Conservation (phyloP, 1,140 invertebrate species). For the Heliconius congener region DNA sequence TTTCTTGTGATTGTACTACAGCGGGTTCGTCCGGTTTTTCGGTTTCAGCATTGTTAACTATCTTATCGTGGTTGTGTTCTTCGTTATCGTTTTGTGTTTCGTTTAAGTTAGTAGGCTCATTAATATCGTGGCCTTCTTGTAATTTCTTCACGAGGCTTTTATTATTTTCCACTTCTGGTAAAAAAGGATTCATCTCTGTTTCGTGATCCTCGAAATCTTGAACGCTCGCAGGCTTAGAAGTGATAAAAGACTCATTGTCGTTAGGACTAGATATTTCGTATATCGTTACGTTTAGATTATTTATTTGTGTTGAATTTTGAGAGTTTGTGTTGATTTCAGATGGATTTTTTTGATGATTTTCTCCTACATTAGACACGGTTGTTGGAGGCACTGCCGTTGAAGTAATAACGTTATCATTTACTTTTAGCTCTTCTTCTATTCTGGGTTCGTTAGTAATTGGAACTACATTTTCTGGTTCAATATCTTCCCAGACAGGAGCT, state of each 20-base stretch:
- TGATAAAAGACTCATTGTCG: constrained; percentile 47
- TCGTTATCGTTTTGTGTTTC: constrained; percentile 74
- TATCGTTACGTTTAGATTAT: constrained; percentile 67
- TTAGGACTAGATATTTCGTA: constrained; percentile 69
- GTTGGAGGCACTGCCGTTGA: constrained; percentile 26
- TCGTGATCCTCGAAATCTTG: constrained; percentile 71
- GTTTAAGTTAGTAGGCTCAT: constrained; percentile 63
- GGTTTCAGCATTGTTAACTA: constrained; percentile 21
- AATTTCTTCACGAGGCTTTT: constrained; percentile 81
- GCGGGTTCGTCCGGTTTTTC: constrained; percentile 17
- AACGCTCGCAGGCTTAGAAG: constrained; percentile 47
- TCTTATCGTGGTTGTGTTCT: constrained; percentile 47
- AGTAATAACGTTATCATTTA: constrained; percentile 16
- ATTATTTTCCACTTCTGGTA: constrained; percentile 84
- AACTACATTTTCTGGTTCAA: constrained; percentile 42
- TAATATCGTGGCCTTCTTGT: constrained; percentile 76
- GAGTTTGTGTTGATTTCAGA: constrained; percentile 14
- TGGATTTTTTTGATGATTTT: constrained; percentile 30
- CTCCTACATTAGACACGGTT: constrained; percentile 17
- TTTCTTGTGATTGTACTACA: background rate
- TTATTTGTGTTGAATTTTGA: constrained; percentile 53
- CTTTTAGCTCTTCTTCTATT: constrained; percentile 22
- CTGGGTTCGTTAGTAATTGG: constrained; percentile 40
- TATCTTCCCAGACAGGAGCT: constrained; percentile 72
- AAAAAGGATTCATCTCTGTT: constrained; percentile 84